These are phyloP conservation scores for Zaprionus kolodkinae DNA, from an alignment of 1,140 invertebrate species.

Conservation along the genomic window DNA sequence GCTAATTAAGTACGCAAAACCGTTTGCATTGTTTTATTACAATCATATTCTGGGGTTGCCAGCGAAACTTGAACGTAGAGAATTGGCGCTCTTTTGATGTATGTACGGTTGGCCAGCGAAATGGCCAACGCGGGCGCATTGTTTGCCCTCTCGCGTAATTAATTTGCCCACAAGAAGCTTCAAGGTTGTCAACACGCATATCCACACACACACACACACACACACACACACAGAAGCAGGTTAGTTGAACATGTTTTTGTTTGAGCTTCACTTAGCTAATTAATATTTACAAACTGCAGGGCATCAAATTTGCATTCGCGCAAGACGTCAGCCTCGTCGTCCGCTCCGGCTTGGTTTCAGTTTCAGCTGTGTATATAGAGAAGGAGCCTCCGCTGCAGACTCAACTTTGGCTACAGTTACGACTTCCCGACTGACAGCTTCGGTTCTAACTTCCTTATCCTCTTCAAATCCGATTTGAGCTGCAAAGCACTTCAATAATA, in stretches of 20 bases:
- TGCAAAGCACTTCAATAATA: background rate
- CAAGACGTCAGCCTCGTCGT: background rate
- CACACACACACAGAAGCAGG: background rate
- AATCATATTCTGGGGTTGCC: slow-evolving; percentile 26
- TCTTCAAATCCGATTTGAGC: background rate
- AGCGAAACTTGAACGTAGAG: slow-evolving; percentile 8
- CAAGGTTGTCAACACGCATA: slow-evolving; percentile 22
- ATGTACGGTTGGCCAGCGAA: slow-evolving; percentile 23
- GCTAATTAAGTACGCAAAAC: slow-evolving; percentile 30
- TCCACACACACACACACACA: background rate
- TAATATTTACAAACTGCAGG: slow-evolving; percentile 60
- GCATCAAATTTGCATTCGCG: slow-evolving; percentile 31
- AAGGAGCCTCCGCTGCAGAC: no score
- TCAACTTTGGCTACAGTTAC: background rate
- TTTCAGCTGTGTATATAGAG: background rate
- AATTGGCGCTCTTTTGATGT: slow-evolving; percentile 26
- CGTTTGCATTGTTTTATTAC: slow-evolving; percentile 18
- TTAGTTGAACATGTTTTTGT: slow-evolving; percentile 30
- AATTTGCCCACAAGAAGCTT: slow-evolving; percentile 53
- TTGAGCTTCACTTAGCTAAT: slow-evolving; percentile 72
- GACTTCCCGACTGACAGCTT: background rate
- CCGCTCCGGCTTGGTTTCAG: background rate
- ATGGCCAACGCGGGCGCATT: slow-evolving; percentile 44
- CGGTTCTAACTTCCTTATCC: background rate
- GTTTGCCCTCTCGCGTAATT: slow-evolving; percentile 64